Percentiles rank a stretch among this genome's conserved stretches.
Evolutionary conservation across 2,113 vertebrate genomes (phyloP).

Genomic region (Odocoileus virginianus): DNA sequence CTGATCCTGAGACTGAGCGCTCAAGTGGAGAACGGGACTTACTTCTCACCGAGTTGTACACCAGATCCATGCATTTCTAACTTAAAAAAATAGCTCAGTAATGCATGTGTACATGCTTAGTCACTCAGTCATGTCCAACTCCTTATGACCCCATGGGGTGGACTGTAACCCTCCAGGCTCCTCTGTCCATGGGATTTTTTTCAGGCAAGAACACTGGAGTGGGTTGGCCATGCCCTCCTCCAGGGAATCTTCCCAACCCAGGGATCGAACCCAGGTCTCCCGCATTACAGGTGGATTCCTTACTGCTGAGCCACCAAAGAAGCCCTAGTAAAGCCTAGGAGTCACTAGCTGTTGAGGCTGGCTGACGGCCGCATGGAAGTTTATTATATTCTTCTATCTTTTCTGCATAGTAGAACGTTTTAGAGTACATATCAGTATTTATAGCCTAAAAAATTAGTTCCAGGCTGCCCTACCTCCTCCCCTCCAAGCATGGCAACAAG

Average conservation of each 20-base stretch:
- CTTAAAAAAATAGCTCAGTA: background rate
- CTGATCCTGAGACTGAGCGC: background rate
- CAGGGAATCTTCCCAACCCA: background rate
- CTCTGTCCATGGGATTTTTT: background rate
- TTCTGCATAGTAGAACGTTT: background rate
- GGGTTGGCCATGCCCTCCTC: background rate
- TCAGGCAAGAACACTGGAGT: background rate
- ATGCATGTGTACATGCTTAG: background rate
- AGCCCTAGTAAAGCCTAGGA: background rate
- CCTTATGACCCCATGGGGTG: background rate
- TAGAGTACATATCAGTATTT: background rate
- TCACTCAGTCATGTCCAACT: background rate
- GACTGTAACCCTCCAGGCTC: background rate
- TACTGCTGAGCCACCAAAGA: background rate
- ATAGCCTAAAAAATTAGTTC: background rate
- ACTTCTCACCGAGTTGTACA: background rate
- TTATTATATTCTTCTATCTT: background rate
- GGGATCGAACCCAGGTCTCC: background rate
- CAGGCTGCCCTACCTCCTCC: background rate
- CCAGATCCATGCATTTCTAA: background rate
- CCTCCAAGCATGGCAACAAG: background rate
- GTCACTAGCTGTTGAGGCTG: background rate
- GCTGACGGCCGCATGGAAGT: background rate
- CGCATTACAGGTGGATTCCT: background rate
- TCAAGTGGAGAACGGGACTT: background rate